Evolutionary conservation across 2,113 vertebrate species (phyloP), one percentile per base, ranked within the genome.

Genomic region (Poeciliopsis occidentalis): DNA sequence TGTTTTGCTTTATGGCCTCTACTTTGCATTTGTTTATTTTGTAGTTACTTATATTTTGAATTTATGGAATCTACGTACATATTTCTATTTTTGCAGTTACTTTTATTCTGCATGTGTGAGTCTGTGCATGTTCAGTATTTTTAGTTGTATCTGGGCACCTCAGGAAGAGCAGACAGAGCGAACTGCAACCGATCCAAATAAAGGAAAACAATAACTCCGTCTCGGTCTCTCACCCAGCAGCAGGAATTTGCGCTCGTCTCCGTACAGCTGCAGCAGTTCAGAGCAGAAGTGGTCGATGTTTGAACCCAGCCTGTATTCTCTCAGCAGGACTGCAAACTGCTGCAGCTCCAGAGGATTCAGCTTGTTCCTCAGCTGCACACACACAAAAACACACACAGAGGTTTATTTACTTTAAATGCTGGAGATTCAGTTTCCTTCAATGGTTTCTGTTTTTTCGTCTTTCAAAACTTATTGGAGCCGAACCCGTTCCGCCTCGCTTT

Each of bases 161-260:
- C 32, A 34, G 32, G 32, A 34, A 34, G 32, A 34, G 32, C 10
- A 34, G 8, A 34, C 8, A 10, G 8, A 2, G 34, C 11, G 10
- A 37, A 37, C 34, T 37, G 34, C 34, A 37, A 37, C 34, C 34
- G 34, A 37, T 11, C 34, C 34, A 37, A 11, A 37, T 37, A 11
- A 37, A 37, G 11, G 34, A 37, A 47, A 19, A 47, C 17, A 13
- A 47, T 8, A 19, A 57, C 67, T 37, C 80, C 4, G 51, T 54
- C 12, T 69, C 29, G 80, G 7, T 60, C 1, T 83, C 93, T 96
- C 92, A 99, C 97, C 97, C 11, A 99, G 87, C 12, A 99, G 95
- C 24, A 99, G 96, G 87, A 99, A 99, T 88, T 98, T 99, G 88
- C 96, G 94, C 15, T 92, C 90, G 76, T 99, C 97, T 67, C 98